Evolutionary conservation across 2,888 invertebrate species (phyloP).

Genomic region (Neocrepidodera transversa): DNA sequence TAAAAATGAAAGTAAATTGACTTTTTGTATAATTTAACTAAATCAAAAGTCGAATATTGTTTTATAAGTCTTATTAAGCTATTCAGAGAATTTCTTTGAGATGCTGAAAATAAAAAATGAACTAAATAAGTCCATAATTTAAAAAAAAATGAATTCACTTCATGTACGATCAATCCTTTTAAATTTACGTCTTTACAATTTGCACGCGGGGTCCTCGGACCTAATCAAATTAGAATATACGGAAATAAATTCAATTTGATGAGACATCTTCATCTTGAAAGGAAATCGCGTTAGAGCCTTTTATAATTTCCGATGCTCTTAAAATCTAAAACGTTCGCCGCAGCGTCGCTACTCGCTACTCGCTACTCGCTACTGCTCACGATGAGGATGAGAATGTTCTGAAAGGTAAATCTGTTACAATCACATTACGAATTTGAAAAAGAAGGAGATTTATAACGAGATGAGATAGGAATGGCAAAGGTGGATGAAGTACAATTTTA

Average conservation of each 20-base stretch:
- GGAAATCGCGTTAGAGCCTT: constrained; percentile 29
- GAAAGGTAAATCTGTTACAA: constrained; percentile 24
- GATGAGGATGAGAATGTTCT: neutral
- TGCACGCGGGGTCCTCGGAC: constrained; percentile 17
- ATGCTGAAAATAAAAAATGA: too few species aligned
- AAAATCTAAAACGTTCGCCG: constrained; percentile 23
- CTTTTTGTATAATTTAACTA: too few species aligned
- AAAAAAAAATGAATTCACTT: constrained; percentile 19
- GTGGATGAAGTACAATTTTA: neutral
- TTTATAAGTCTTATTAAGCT: too few species aligned
- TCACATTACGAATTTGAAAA: constrained; percentile 16
- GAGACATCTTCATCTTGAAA: constrained; percentile 32
- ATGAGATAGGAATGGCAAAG: constrained; percentile 8
- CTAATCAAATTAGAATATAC: constrained; percentile 28
- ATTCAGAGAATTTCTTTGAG: too few species aligned
- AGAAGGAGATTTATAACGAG: constrained; percentile 5
- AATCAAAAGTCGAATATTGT: too few species aligned
- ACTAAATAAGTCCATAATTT: constrained; percentile 13
- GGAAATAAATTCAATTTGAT: constrained; percentile 30
- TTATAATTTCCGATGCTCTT: constrained; percentile 29
- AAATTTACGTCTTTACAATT: constrained; percentile 25
- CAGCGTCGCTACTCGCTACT: constrained; percentile 1
- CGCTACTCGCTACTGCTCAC: too few species aligned
- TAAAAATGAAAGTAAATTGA: too few species aligned
- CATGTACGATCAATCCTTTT: constrained; percentile 24